Conservation (phyloP, 2,888 invertebrate genomes). For the Eristalis intricaria region DNA sequence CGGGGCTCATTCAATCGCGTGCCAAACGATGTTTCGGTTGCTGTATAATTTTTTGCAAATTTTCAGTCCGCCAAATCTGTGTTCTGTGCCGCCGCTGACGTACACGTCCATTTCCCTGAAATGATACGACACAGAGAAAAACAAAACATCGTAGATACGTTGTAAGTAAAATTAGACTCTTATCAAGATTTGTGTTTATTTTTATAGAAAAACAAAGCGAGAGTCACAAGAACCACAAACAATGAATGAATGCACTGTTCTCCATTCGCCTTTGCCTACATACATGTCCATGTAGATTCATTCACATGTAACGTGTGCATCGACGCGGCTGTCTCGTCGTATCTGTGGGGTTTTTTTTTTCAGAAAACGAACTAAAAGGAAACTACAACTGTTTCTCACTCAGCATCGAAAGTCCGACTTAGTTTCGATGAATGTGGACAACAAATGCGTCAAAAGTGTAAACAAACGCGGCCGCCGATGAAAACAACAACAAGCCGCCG, state of each 20-base stretch:
- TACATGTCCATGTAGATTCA: too few species aligned
- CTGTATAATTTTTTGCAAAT: neutral
- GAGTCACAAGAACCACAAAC: conserved; percentile 7
- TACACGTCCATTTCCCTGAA: neutral
- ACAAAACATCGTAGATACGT: conserved; percentile 18
- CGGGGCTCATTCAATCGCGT: conserved; percentile 63
- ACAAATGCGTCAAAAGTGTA: conserved; percentile 49
- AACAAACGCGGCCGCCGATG: conserved; percentile 24
- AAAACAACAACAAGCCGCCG: neutral
- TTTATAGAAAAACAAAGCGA: conserved; percentile 10
- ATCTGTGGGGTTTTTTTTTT: neutral
- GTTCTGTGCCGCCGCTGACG: neutral
- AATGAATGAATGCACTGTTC: conserved; percentile 22
- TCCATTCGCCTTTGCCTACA: neutral
- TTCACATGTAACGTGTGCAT: neutral
- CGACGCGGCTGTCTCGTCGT: neutral
- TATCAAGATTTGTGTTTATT: conserved; percentile 60
- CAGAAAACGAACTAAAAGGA: conserved; percentile 5
- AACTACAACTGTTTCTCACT: neutral
- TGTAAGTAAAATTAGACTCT: conserved; percentile 59
- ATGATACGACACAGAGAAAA: neutral
- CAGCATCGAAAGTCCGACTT: neutral
- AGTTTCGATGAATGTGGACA: conserved; percentile 18
- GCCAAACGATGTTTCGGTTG: conserved; percentile 23
- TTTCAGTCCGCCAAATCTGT: neutral